Percentiles rank a stretch among this genome's conserved stretches.
phyloP scores from a whole-genome alignment of 1,140 invertebrate species.

The Pachyrhynchus sulphureomaculatus region DNA sequence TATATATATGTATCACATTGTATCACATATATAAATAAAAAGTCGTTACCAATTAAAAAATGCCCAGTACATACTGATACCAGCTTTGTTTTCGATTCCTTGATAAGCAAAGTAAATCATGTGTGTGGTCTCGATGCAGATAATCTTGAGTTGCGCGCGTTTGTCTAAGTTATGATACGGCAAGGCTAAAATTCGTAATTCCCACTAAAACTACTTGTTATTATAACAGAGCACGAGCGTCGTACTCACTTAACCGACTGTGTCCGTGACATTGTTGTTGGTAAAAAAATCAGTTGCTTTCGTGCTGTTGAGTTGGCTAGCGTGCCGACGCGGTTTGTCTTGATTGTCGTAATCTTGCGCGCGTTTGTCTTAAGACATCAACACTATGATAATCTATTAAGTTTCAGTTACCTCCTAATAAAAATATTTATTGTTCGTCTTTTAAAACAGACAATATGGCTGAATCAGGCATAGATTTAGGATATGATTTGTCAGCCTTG shows the following conservation, averaged over 20 bases:
- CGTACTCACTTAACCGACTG: conserved; percentile 24
- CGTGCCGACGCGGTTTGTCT: conserved; percentile 12
- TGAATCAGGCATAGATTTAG: conserved; percentile 72
- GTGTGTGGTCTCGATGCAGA: no score
- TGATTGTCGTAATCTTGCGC: conserved; percentile 15
- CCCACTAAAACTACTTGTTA: conserved; percentile 27
- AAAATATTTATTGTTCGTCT: no score
- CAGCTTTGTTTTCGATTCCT: no score
- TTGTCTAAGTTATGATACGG: background rate
- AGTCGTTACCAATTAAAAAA: no score
- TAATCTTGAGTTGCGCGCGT: background rate
- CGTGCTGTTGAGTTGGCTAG: conserved; percentile 25
- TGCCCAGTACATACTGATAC: no score
- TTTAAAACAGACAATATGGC: conserved; percentile 42
- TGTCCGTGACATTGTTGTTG: conserved; percentile 43
- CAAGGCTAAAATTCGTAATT: background rate
- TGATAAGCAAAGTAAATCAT: no score
- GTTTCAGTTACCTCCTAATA: background rate
- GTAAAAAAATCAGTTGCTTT: conserved; percentile 41
- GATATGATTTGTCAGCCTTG: conserved; percentile 67
- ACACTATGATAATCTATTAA: conserved; percentile 17
- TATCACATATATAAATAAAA: no score
- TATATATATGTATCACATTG: no score
- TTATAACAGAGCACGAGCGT: conserved; percentile 19
- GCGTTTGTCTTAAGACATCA: conserved; percentile 11